Base-by-base conservation (phyloP, 1,140 invertebrate species). In the Lordiphosa clarofinis region DNA sequence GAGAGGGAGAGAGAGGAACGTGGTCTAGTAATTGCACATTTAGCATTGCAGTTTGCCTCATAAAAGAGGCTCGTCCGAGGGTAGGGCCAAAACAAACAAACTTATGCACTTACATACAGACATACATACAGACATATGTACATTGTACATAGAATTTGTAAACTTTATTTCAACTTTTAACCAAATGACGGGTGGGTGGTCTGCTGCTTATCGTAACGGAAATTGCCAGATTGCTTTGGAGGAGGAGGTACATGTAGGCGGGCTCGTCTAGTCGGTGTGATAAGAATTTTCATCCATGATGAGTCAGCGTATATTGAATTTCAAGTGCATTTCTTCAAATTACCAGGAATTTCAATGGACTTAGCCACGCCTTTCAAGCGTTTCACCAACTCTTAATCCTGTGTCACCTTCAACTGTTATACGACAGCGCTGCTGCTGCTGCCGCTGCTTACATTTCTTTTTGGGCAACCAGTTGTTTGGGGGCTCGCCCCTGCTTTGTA, bases 391-490 rank as follows among this genome's bases (percentile, higher is more conserved):
- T 46, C 21, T 21, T 15, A 24, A 60, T 71, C 67, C 66, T 21
- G 67, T 63, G 66, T 71, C 67, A 71, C 67, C 67, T 71, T 71
- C 67, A 71, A 49, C 47, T 70, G 67, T 56, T 49, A 70, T 71
- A 68, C 31, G 9, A 28, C 37, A 13, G 33, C 13, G 3, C 46
- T 24, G 21, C 21, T 24, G 21, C 15, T 15, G 3, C 46, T 24
- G 21, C 21, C 6, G 21, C 21, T 24, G 21, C 21, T 24, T 24
- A 24, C 21, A 24, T 24, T 24, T 10, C 12, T 31, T 19, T 9
- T 73, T 70, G 57, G 61, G 57, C 73, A 73, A 70, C 79, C 69
- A 84, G 79, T 84, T 84, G 79, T 84, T 84, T 84, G 79, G 78
- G 78, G 78, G 78, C 73, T 84, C 79, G 79, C 79, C 79, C 73